A percentile compares a stretch with the other conserved stretches of the same genome.
Conservation (phyloP, 2,797 vertebrate species). For the Phataginus tetradactyla region DNA sequence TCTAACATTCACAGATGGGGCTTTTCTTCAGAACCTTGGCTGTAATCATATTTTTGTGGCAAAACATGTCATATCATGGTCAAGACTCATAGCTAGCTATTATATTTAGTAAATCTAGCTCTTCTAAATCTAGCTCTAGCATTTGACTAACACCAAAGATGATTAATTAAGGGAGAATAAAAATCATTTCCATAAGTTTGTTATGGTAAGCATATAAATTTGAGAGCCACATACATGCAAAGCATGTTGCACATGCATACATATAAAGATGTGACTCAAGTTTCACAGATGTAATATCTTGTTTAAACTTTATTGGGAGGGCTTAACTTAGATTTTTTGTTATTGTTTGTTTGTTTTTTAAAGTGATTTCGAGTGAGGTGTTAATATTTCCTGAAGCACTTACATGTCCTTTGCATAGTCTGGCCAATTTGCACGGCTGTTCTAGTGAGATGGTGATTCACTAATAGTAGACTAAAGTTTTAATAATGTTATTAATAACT, state of each 20-base stretch:
- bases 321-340: too few species aligned
- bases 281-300: too few species aligned
- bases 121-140: neutral
- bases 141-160: neutral
- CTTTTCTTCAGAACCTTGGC: neutral
- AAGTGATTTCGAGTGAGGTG: neutral
- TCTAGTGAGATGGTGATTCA: neutral
- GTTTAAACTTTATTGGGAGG: neutral
- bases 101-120: neutral
- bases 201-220: neutral
- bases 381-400: neutral
- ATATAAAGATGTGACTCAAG: neutral
- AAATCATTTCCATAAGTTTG: neutral
- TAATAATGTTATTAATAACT: neutral
- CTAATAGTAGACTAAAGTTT: neutral
- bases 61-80: neutral
- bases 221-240: neutral
- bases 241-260: neutral
- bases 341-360: neutral
- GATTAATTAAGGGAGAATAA: neutral
- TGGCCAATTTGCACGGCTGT: neutral
- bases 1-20: neutral
- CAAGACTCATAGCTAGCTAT: neutral
- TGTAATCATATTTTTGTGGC: neutral
- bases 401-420: neutral